A percentile compares a stretch with the other conserved stretches of the same genome.
phyloP scores from a whole-genome alignment of 2,888 invertebrate species.

The Corbicula japonica region DNA sequence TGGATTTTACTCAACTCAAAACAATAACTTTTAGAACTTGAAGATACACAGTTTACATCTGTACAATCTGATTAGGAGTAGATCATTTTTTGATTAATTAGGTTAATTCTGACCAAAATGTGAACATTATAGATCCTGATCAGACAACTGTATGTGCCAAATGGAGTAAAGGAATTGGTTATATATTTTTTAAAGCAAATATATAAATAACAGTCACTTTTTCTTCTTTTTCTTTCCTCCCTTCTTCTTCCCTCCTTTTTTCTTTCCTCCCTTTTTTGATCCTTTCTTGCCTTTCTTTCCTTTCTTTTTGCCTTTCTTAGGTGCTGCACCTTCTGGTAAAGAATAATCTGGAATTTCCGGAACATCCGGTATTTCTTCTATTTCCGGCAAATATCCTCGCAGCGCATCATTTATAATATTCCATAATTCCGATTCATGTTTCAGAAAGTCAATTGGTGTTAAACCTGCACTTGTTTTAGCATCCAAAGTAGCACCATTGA shows the following conservation, averaged over 20 bases:
- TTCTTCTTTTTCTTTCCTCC: constrained; percentile 69
- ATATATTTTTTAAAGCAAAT: too few relatives aligned
- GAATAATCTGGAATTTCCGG: constrained; percentile 77
- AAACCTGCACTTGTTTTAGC: constrained; percentile 71
- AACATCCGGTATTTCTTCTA: constrained; percentile 76
- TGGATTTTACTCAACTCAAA: too few relatives aligned
- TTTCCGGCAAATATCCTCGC: constrained; percentile 77
- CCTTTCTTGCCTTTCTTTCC: constrained; percentile 64
- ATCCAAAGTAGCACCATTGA: constrained; percentile 75
- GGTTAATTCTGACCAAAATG: too few relatives aligned
- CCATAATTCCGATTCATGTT: constrained; percentile 74
- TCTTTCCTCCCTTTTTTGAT: constrained; percentile 56
- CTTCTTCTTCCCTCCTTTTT: constrained; percentile 67
- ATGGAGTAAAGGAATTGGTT: too few relatives aligned
- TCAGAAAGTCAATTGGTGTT: constrained; percentile 72
- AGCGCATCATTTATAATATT: constrained; percentile 71
- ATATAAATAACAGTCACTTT: too few relatives aligned
- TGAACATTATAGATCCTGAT: too few relatives aligned
- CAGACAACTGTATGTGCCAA: too few relatives aligned
- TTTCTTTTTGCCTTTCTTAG: constrained; percentile 71
- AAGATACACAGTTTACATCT: too few relatives aligned
- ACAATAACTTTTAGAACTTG: too few relatives aligned
- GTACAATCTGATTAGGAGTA: too few relatives aligned
- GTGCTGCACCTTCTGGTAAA: constrained; percentile 70
- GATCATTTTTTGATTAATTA: too few relatives aligned